These are phyloP conservation scores for Pyrocephalus nanus DNA, from an alignment of 2,797 vertebrate species.

Conservation along the genomic window DNA sequence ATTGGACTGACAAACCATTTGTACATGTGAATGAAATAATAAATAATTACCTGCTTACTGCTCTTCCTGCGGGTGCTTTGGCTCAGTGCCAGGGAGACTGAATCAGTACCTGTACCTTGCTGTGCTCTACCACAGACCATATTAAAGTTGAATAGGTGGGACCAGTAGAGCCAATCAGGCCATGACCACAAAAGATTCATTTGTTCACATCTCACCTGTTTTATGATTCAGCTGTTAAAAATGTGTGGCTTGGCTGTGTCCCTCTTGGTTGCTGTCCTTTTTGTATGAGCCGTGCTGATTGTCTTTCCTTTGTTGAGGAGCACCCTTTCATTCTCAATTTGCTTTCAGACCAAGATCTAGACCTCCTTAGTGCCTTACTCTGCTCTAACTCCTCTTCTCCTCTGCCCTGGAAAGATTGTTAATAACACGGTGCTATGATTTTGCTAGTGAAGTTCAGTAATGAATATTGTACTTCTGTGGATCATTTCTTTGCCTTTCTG, in stretches of 20 bases:
- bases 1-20: background rate
- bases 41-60: background rate
- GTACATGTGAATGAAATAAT: background rate
- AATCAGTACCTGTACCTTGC: background rate
- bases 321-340: background rate
- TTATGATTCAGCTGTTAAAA: background rate
- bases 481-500: background rate
- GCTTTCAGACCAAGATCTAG: background rate
- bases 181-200: background rate
- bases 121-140: background rate
- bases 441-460: background rate
- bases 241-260: fast-evolving
- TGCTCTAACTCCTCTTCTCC: background rate
- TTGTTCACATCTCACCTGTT: background rate
- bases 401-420: background rate
- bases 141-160: background rate
- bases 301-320: background rate
- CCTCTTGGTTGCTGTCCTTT: background rate
- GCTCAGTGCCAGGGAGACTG: background rate
- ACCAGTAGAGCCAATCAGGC: background rate
- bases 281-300: background rate
- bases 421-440: fast-evolving
- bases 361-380: background rate
- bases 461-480: background rate
- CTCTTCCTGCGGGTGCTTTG: background rate